phyloP scores from a whole-genome alignment of 2,888 invertebrate species.

The Volucella zonaria region DNA sequence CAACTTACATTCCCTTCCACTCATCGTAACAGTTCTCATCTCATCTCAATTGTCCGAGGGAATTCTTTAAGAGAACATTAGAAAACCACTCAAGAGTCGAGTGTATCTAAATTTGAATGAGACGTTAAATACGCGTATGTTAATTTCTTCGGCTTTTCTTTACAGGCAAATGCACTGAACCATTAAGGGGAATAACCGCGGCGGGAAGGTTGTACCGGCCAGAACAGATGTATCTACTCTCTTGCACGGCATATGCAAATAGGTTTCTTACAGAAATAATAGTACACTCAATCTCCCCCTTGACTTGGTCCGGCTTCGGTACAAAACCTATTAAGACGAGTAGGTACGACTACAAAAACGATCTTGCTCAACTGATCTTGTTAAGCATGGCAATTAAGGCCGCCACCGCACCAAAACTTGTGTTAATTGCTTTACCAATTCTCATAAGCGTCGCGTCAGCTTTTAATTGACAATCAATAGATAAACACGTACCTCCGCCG shows the following conservation, averaged over 20 bases:
- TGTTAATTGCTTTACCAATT: neutral
- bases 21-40: neutral
- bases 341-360: neutral
- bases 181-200: constrained; percentile 60
- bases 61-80: constrained; percentile 9
- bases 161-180: constrained; percentile 42
- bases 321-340: neutral
- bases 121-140: constrained; percentile 40
- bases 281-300: neutral
- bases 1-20: neutral
- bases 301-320: neutral
- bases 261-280: constrained; percentile 16
- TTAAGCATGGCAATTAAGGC: constrained; percentile 21
- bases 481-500: constrained; percentile 6
- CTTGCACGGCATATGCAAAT: neutral
- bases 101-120: constrained; percentile 14
- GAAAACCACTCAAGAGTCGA: constrained; percentile 11
- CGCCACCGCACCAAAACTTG: constrained; percentile 9
- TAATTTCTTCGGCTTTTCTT: constrained; percentile 33
- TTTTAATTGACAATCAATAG: constrained; percentile 49
- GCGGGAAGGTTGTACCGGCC: constrained; percentile 7
- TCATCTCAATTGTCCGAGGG: neutral
- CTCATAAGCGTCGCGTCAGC: constrained; percentile 17
- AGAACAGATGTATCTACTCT: neutral
- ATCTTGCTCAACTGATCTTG: constrained; percentile 17